These are phyloP conservation scores for Drosophila hamatofila DNA, from an alignment of 2,888 invertebrate species.

Conservation along the genomic window DNA sequence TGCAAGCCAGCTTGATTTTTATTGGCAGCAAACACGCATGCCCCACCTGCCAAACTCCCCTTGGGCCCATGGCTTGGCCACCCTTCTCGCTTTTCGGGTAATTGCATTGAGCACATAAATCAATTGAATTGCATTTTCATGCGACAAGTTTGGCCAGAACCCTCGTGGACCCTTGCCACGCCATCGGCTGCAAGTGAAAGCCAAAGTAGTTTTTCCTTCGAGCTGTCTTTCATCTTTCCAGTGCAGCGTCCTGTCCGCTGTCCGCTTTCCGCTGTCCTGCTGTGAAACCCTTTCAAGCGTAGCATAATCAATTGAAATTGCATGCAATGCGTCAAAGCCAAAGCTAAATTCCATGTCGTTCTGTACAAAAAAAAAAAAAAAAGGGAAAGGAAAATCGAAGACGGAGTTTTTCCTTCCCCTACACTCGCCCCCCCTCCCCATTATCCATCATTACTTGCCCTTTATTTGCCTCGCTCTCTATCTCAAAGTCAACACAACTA, in stretches of 20 bases:
- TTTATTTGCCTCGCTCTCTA: not conserved
- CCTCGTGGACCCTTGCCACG: conserved; percentile 21
- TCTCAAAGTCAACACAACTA: conserved; percentile 16
- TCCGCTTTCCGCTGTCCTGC: conserved; percentile 25
- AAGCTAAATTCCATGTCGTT: conserved; percentile 21
- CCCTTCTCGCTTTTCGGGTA: conserved; percentile 50
- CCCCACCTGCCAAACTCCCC: not conserved
- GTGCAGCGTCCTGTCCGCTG: conserved; percentile 6
- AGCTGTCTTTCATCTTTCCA: conserved; percentile 68
- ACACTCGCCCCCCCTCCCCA: not conserved
- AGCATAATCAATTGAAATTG: conserved; percentile 78
- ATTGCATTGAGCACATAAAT: conserved; percentile 80
- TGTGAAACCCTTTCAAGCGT: conserved; percentile 60
- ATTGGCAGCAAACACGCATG: conserved; percentile 73
- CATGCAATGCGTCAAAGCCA: conserved; percentile 70
- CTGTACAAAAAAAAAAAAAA: not conserved
- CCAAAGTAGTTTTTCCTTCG: conserved; percentile 68
- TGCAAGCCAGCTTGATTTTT: conserved; percentile 74
- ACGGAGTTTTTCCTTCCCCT: conserved; percentile 3
- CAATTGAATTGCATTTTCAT: conserved; percentile 81
- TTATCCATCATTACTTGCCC: conserved; percentile 5
- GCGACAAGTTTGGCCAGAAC: conserved; percentile 72
- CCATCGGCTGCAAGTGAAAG: conserved; percentile 67
- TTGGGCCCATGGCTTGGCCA: not conserved
- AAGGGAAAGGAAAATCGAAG: conserved; percentile 6